A percentile compares a stretch with the other conserved stretches of the same genome.
Conservation (phyloP, 2,113 vertebrate species). For the Strigops habroptila region DNA sequence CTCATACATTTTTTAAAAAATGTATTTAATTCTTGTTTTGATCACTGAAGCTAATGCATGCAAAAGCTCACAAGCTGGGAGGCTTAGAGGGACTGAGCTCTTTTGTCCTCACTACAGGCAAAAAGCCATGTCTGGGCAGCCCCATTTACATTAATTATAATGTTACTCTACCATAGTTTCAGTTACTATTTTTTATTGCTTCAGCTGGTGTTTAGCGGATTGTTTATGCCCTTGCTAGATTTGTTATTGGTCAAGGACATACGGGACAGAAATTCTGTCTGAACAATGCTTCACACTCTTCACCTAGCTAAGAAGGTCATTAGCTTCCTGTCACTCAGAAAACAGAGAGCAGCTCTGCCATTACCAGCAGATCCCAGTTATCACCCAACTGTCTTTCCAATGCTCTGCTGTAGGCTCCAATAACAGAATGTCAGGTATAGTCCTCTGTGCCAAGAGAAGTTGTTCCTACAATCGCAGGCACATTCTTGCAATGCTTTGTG, state of each 20-base stretch:
- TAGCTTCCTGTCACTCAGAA: not conserved
- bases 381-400: not conserved
- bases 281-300: not conserved
- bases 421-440: not conserved
- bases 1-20: not conserved
- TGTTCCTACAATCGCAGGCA: not conserved
- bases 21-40: not conserved
- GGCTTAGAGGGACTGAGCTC: not conserved
- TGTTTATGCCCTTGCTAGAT: not conserved
- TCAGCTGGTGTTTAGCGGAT: not conserved
- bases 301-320: not conserved
- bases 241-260: not conserved
- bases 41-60: not conserved
- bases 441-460: not conserved
- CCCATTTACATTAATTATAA: conserved; percentile 9
- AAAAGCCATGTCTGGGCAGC: not conserved
- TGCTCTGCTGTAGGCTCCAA: not conserved
- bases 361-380: not conserved
- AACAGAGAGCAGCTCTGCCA: not conserved
- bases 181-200: not conserved
- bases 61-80: not conserved
- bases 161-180: not conserved
- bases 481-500: not conserved
- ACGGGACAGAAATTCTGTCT: not conserved
- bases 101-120: not conserved